Base-by-base conservation (phyloP, 2,888 invertebrate genomes). In the Hartigia nigra region DNA sequence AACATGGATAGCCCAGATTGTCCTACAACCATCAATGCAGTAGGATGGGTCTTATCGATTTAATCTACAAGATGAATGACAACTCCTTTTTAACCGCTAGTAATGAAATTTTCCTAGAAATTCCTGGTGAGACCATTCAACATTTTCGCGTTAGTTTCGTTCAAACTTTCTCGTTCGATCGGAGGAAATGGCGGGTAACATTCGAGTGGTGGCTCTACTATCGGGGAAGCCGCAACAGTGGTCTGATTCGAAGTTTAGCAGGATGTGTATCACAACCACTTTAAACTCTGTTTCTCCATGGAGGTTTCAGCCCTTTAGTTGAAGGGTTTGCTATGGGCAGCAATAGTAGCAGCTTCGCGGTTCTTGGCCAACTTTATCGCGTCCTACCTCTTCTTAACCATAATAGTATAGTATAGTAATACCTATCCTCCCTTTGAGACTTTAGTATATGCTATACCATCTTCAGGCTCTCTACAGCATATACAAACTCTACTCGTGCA, bases 211-310 rank as follows among this genome's bases (percentile, higher is more conserved):
- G 72, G 72, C 72, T 31, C 72, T 35, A 31, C 34, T 31, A 72
- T 72, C 34, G 32, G 72, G 74, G 84, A 87, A 87, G 86, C 87
- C 87, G 79, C 87, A 87, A 84, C 84, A 85, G 85, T 83, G 85
- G 83, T 83, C 81, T 78, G 82, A 80, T 77, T 76, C 79, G 85
- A 87, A 88, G 86, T 88, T 88, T 83, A 85, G 82, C 83, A 80
- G 84, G 84, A 84, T 86, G 86, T 83, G 81, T 81, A 72, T 72
- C 72, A 23, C 72, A 31, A 72, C 31, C 72, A 34, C 72, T 72
- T 72, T 72, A 72, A 34, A 76, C 78, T 70, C 74, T 36, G 69
- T 36, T 34, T 77, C 74, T 77, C 77, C 23, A 55, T 23, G 9
- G 55, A 55, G 55, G 55, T 55, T 55, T 55, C 23, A 23, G 23